Percentiles rank a stretch among this genome's conserved stretches.
These are phyloP conservation scores for Macrotrachela quadricornifera DNA, from an alignment of 1,140 invertebrate genomes.

Conservation along the genomic window DNA sequence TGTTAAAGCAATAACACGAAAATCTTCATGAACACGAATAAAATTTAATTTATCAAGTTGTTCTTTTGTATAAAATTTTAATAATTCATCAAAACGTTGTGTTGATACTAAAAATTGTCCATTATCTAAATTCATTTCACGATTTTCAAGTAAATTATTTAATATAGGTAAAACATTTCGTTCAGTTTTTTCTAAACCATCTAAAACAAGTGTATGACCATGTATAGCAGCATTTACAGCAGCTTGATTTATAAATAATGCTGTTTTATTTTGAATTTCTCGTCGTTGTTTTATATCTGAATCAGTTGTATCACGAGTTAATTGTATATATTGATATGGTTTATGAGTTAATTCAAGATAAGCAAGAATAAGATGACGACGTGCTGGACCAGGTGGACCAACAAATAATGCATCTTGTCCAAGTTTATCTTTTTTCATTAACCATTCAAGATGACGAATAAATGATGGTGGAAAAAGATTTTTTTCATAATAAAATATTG, in stretches of 20 bases:
- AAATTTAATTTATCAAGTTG: constrained; percentile 56
- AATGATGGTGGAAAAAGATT: constrained; percentile 41
- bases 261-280: constrained; percentile 64
- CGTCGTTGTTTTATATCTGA: constrained; percentile 80
- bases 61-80: constrained; percentile 19
- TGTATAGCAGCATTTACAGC: constrained; percentile 68
- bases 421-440: constrained; percentile 72
- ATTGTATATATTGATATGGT: constrained; percentile 73
- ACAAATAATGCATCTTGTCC: constrained; percentile 86
- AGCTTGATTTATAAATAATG: constrained; percentile 78
- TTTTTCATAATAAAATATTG: constrained; percentile 3
- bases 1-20: constrained; percentile 69
- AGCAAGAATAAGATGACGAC: background rate
- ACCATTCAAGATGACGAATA: constrained; percentile 66
- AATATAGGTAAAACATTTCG: constrained; percentile 81
- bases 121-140: constrained; percentile 94
- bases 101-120: constrained; percentile 72
- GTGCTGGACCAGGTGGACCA: constrained; percentile 40
- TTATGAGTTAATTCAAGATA: constrained; percentile 50
- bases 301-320: constrained; percentile 85
- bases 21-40: constrained; percentile 53
- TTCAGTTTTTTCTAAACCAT: constrained; percentile 91
- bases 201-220: constrained; percentile 69
- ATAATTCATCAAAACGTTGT: constrained; percentile 64
- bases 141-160: constrained; percentile 94